Conservation (phyloP, 2,113 vertebrate genomes). For the Aspidoscelis tigris region DNA sequence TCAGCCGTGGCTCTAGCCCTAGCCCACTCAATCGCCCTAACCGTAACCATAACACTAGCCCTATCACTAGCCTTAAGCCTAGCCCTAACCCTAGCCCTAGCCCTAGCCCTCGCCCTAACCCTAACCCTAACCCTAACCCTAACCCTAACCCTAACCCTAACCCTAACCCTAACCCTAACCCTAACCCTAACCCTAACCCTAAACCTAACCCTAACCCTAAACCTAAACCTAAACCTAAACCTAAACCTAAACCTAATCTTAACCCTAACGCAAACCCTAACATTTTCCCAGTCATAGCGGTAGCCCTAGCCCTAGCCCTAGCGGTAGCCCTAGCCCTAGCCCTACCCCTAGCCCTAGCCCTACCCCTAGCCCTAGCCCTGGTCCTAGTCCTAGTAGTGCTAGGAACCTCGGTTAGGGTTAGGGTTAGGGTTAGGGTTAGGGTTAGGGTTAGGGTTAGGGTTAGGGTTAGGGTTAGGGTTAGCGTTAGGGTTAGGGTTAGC, state of each 20-base stretch:
- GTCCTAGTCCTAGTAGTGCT: too few species aligned
- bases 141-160: background rate
- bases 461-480: background rate
- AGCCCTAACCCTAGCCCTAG: too few species aligned
- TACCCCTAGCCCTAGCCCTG: background rate
- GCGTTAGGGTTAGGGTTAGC: background rate
- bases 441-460: background rate
- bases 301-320: background rate
- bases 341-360: background rate
- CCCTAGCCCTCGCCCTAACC: background rate
- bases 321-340: background rate
- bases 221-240: background rate
- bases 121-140: background rate
- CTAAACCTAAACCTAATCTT: background rate
- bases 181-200: slow-evolving; percentile 4
- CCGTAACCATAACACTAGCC: too few species aligned
- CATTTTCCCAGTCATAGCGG: too few species aligned
- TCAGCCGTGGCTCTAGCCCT: too few species aligned
- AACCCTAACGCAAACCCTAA: background rate
- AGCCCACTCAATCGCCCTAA: too few species aligned
- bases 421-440: too few species aligned
- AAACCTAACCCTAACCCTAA: background rate
- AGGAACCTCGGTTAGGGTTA: too few species aligned
- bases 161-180: background rate
- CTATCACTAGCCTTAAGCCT: too few species aligned